These are phyloP conservation scores for Lycopodina hypogea DNA, from an alignment of 37 sponge, comb jelly and placozoan species.

Conservation along the genomic window DNA sequence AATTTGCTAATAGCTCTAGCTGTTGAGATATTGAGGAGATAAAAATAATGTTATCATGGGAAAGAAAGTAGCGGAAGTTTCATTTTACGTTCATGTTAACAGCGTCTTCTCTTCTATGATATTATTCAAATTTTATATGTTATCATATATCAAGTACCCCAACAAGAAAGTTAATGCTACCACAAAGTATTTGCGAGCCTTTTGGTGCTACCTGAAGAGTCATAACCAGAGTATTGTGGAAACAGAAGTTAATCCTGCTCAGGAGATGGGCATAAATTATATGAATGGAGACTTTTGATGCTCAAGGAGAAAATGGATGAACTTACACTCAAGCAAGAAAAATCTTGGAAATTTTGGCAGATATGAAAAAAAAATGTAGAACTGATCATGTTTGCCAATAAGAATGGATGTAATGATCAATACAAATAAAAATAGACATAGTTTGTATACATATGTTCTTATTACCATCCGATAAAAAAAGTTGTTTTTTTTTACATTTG, in stretches of 20 bases:
- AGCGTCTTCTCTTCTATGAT: slow-evolving; percentile 23
- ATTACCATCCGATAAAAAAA: no score
- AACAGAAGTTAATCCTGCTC: neutral
- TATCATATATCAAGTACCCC: slow-evolving; percentile 20
- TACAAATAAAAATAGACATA: no score
- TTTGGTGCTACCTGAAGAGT: slow-evolving; percentile 41
- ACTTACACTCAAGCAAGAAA: slow-evolving; percentile 7
- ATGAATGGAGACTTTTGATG: neutral
- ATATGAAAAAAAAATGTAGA: neutral
- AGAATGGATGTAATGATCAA: no score
- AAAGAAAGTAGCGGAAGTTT: slow-evolving; percentile 33
- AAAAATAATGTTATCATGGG: slow-evolving; percentile 55
- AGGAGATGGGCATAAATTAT: neutral
- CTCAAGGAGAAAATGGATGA: slow-evolving; percentile 24
- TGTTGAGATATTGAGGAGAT: slow-evolving; percentile 84
- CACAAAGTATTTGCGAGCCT: slow-evolving; percentile 14
- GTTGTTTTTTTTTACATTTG: no score
- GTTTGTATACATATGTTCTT: no score
- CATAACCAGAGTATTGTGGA: slow-evolving; percentile 2
- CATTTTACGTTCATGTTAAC: slow-evolving; percentile 37
- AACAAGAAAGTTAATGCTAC: slow-evolving; percentile 18
- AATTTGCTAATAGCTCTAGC: slow-evolving; percentile 92
- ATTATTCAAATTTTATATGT: neutral
- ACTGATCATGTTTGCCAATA: neutral
- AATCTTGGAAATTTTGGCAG: neutral